Conservation (phyloP, 2,888 invertebrate genomes). For the Papilio gigon region DNA sequence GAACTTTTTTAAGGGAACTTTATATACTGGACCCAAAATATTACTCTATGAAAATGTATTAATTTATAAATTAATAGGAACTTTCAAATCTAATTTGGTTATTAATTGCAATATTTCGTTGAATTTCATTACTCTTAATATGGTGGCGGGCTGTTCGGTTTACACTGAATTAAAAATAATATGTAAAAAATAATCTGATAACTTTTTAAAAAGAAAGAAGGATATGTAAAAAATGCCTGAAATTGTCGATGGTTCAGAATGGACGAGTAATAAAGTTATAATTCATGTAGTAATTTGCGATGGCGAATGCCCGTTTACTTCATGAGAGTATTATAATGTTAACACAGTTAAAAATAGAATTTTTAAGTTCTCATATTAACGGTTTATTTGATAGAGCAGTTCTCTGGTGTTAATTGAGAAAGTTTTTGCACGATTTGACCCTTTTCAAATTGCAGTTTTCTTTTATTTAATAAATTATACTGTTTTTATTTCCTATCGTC, state of each 20-base stretch:
- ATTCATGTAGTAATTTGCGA: background rate
- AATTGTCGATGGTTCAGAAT: background rate
- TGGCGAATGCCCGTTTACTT: background rate
- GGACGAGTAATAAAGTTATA: conserved; percentile 4
- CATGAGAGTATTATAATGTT: background rate
- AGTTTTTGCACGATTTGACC: no score
- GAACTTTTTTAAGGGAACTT: no score
- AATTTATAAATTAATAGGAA: no score
- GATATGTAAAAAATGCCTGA: background rate
- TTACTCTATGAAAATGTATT: no score
- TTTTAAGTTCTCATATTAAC: conserved; percentile 7
- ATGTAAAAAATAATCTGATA: no score
- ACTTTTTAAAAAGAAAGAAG: no score
- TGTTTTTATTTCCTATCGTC: background rate
- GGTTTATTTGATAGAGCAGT: background rate
- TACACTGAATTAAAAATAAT: no score
- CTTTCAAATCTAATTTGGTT: no score
- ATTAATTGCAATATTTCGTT: no score
- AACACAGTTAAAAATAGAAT: conserved; percentile 16
- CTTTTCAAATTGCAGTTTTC: background rate
- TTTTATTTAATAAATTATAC: background rate
- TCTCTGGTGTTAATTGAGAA: background rate
- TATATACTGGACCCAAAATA: no score
- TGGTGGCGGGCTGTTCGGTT: no score
- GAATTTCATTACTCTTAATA: no score